These are phyloP conservation scores for Apomyelois bistriatella DNA, from an alignment of 2,888 invertebrate species.

Conservation along the genomic window DNA sequence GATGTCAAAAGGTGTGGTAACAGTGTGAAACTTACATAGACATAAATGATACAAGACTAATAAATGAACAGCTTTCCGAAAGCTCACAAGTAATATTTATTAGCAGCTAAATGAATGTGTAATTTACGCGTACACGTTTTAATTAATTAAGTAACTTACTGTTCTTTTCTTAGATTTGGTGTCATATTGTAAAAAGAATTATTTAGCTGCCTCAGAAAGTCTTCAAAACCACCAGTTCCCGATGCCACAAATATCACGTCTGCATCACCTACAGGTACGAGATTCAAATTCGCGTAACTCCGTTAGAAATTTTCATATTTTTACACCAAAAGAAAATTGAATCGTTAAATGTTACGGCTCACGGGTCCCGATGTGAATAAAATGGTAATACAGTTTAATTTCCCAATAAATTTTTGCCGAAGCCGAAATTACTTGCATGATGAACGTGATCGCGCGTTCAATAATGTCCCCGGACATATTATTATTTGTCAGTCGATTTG, in stretches of 20 bases:
- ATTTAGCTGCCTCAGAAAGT: too few relatives aligned
- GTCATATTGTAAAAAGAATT: too few relatives aligned
- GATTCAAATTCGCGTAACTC: constrained; percentile 23
- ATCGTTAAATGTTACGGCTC: constrained; percentile 27
- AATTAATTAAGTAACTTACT: too few relatives aligned
- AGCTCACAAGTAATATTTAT: too few relatives aligned
- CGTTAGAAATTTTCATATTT: constrained; percentile 24
- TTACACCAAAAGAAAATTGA: constrained; percentile 28
- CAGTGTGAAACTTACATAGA: too few relatives aligned
- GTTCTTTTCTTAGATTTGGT: too few relatives aligned
- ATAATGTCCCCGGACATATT: constrained; percentile 23
- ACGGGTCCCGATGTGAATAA: constrained; percentile 22
- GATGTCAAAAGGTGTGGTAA: too few relatives aligned
- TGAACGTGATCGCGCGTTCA: constrained; percentile 22
- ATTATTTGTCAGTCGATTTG: constrained; percentile 32
- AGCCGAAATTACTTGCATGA: constrained; percentile 28
- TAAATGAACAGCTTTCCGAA: too few relatives aligned
- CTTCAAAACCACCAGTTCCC: too few relatives aligned
- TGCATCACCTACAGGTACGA: constrained; percentile 9
- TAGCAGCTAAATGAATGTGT: too few relatives aligned
- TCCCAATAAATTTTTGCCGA: constrained; percentile 27
- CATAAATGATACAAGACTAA: too few relatives aligned
- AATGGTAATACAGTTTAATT: constrained; percentile 29
- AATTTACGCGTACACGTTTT: too few relatives aligned
- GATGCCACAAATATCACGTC: background rate